Conservation (phyloP, 2,797 vertebrate genomes). For the Erethizon dorsatum region DNA sequence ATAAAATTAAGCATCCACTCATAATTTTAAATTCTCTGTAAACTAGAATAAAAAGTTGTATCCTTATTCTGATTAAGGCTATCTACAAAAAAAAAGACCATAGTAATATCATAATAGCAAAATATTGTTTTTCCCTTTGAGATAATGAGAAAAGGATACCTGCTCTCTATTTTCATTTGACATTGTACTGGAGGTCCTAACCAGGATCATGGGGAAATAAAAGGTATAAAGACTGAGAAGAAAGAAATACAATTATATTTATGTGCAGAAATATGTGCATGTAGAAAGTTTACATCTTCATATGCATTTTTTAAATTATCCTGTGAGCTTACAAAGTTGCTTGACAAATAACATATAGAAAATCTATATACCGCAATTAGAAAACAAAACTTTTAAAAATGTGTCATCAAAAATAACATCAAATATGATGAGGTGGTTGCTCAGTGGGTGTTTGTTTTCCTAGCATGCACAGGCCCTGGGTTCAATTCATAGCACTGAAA, state of each 20-base stretch:
- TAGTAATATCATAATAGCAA: conserved; percentile 46
- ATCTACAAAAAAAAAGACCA: conserved; percentile 46
- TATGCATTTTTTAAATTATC: background rate
- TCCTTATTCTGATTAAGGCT: conserved; percentile 32
- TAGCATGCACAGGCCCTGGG: background rate
- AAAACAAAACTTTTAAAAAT: conserved; percentile 40
- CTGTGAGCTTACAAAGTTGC: conserved; percentile 25
- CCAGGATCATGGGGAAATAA: background rate
- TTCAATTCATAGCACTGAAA: background rate
- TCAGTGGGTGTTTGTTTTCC: background rate
- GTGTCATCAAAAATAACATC: conserved; percentile 37
- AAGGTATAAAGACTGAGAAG: background rate
- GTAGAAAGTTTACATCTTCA: background rate
- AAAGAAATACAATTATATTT: conserved; percentile 3
- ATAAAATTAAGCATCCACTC: conserved; percentile 63
- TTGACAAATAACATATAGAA: conserved; percentile 5
- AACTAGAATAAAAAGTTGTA: conserved; percentile 55
- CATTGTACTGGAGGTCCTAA: background rate
- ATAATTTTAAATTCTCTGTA: conserved; percentile 51
- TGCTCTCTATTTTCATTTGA: conserved; percentile 10
- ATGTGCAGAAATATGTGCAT: background rate
- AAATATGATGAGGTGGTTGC: background rate
- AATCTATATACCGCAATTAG: background rate
- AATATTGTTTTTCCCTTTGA: conserved; percentile 45
- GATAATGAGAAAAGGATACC: background rate